Base-by-base conservation (phyloP, 2,888 invertebrate genomes). In the Tetramorium bicarinatum region DNA sequence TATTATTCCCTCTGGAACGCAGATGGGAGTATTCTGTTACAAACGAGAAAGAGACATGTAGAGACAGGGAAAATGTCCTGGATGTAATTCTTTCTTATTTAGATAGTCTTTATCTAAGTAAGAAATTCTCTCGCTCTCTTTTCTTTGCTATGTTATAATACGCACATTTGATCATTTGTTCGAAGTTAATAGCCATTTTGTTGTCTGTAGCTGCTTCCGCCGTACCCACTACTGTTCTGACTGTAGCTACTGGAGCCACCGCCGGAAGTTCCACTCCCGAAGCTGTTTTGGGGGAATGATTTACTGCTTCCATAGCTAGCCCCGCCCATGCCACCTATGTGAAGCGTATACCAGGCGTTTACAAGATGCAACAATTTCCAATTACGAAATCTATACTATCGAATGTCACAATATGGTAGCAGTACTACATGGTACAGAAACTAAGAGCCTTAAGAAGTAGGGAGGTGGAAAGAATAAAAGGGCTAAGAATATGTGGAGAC, bases 181-280 rank as follows among this genome's bases (percentile, higher is more conserved):
- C 52, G 25, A 74, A 69, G 76, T 93, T 91, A 94, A 92, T 94
- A 94, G 56, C 94, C 94, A 82, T 94, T 94, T 87, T 94, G 93
- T 87, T 93, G 93, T 59, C 93, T 89, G 82, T 93, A 93, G 80
- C 87, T 91, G 76, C 90, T 87, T 49, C 90, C 89, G 41, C 91
- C 92, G 52, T 93, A 93, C 25, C 92, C 91, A 82, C 92, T 88
- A 49, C 93, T 94, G 64, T 94, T 94, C 66, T 93, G 93, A 67
- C 88, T 90, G 75, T 93, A 94, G 74, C 85, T 87, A 49, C 85
- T 76, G 61, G 90, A 87, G 25, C 90, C 84, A 56, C 91, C 86
- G 41, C 88, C 87, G 7, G 91, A 89, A 15, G 88, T 80, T 74
- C 90, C 90, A 38, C 90, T 85, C n/a, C 91, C 90, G 69, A 91